Evolutionary conservation across 2,113 vertebrate species (phyloP).

Genomic region (Isurus oxyrinchus): DNA sequence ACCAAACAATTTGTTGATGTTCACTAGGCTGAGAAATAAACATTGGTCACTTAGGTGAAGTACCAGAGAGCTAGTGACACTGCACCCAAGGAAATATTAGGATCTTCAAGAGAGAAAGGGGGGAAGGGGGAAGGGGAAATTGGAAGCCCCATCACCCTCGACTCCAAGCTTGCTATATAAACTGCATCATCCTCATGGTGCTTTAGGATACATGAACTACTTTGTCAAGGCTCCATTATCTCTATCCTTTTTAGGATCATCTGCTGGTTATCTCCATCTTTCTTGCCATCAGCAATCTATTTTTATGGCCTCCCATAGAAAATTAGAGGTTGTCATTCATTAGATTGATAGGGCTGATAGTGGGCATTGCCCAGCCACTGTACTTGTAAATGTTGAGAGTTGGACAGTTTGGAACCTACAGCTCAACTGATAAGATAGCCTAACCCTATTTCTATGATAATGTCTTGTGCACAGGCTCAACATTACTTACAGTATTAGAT

Average conservation of each 20-base stretch:
- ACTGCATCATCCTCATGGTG: neutral
- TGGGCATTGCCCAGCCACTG: neutral
- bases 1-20: neutral
- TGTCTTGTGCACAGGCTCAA: neutral
- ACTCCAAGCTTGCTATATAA: neutral
- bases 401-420: neutral
- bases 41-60: neutral
- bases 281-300: neutral
- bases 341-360: neutral
- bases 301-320: neutral
- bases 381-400: neutral
- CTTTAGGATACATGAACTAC: neutral
- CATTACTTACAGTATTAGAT: neutral
- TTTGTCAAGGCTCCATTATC: neutral
- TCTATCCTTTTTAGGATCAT: neutral
- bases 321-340: neutral
- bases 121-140: neutral
- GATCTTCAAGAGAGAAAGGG: neutral
- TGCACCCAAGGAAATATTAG: neutral
- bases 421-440: neutral
- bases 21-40: neutral
- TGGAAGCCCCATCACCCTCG: neutral
- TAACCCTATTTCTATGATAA: neutral
- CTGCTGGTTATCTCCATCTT: neutral
- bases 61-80: neutral